These are phyloP conservation scores for Heterodera schachtii DNA, from an alignment of 1,140 invertebrate species.

Conservation along the genomic window DNA sequence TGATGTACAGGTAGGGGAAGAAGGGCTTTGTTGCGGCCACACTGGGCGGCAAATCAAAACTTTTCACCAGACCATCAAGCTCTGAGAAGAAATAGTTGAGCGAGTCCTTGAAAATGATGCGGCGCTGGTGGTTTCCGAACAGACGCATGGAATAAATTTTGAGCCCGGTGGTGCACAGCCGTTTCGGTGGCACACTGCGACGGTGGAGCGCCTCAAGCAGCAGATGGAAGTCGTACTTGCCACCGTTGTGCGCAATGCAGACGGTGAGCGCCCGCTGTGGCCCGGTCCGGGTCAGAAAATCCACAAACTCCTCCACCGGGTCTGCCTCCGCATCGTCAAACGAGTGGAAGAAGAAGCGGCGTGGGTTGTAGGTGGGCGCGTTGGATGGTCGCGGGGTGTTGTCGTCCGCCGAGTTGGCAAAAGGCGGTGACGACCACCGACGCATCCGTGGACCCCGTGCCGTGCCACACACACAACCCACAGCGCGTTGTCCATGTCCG, in stretches of 20 bases:
- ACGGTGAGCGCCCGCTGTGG: background rate
- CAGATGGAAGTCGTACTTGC: conserved; percentile 23
- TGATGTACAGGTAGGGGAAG: conserved; percentile 24
- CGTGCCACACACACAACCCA: conserved; percentile 17
- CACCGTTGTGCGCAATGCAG: conserved; percentile 15
- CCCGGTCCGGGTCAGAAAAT: background rate
- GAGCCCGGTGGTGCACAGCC: conserved; percentile 15
- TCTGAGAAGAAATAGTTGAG: conserved; percentile 26
- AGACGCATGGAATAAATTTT: conserved; percentile 27
- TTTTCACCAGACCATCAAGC: conserved; percentile 9
- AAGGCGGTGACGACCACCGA: conserved; percentile 14
- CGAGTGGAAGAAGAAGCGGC: conserved; percentile 11
- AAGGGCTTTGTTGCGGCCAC: conserved; percentile 10
- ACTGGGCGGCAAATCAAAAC: conserved; percentile 4
- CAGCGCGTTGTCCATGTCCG: conserved; percentile 11
- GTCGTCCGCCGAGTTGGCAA: conserved; percentile 1
- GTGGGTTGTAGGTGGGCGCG: conserved; percentile 3
- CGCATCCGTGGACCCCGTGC: background rate
- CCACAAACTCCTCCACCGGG: conserved; percentile 25
- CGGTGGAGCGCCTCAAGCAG: conserved; percentile 11
- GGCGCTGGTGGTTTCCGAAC: background rate
- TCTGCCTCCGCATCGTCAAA: conserved; percentile 15
- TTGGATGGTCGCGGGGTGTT: background rate
- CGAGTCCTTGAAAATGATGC: conserved; percentile 23
- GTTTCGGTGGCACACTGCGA: conserved; percentile 5